Percentiles rank a stretch among this genome's conserved stretches.
Evolutionary conservation across 2,113 vertebrate genomes (phyloP).

Genomic region (Sclerurus mexicanus): DNA sequence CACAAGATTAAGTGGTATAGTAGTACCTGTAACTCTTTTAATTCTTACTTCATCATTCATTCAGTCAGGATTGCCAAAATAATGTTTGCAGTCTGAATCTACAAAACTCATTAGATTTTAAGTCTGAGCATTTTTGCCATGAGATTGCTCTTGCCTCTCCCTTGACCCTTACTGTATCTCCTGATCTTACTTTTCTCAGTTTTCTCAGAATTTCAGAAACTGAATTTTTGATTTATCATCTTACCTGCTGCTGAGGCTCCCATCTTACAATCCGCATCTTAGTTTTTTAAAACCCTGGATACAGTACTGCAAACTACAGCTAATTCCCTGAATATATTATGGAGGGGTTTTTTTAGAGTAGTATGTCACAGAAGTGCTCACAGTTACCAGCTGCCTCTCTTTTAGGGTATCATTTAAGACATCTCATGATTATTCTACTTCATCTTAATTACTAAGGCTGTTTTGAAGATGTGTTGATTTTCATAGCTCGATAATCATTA

Average conservation of each 20-base stretch:
- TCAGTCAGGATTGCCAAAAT: not conserved
- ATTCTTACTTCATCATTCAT: not conserved
- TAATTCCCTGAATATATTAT: not conserved
- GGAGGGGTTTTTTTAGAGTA: not conserved
- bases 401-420: not conserved
- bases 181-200: not conserved
- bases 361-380: not conserved
- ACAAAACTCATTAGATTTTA: not conserved
- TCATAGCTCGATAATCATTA: not conserved
- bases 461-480: not conserved
- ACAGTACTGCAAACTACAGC: not conserved
- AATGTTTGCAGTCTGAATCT: not conserved
- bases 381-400: not conserved
- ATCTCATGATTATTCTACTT: not conserved
- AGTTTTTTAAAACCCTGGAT: not conserved
- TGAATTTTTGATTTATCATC: not conserved
- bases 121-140: not conserved
- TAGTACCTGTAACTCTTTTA: not conserved
- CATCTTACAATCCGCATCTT: not conserved
- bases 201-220: not conserved
- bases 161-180: not conserved
- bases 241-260: not conserved
- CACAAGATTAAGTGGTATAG: not conserved
- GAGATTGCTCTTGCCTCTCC: not conserved
- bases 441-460: not conserved